Base-by-base conservation (phyloP, 2,113 vertebrate species). In the Heloderma charlesbogerti region DNA sequence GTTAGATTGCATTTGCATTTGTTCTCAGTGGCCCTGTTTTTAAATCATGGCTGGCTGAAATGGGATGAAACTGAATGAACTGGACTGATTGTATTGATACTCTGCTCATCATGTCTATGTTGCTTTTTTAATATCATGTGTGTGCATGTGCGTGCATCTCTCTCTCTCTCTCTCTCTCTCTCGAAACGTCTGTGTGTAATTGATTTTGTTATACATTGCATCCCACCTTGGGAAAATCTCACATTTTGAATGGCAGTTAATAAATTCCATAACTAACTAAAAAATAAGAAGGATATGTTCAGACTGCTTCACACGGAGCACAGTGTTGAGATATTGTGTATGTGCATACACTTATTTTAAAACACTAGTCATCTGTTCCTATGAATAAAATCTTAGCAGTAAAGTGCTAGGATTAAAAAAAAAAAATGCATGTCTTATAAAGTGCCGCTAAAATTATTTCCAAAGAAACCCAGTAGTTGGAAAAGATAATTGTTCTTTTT, bases 401-500 rank as follows among this genome's bases (percentile, higher is more conserved):
- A 94, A 94, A 91, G 85, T 93, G 92, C 22, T 89, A 82, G 92
- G 90, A 95, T 94, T 66, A 95, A 95, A 97, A 45, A 95, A 87
- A 93, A 93, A 71, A 43, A 60, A 6, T 18, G 9, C 40, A 54
- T 89, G 92, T 94, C 93, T 95, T 94, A 91, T 86, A 91, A 94
- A 96, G 93, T 0, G 27, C 51, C 87, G 92, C 88, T 90, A 90
- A 95, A 95, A 93, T 92, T 79, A 95, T 95, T 95, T 95, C 93
- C 79, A 85, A 94, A 94, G 89, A 92, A 96, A 94, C 88, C 92
- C 0, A 94, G 87, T 92, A 94, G 91, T 90, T 94, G 88, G 78
- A 92, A 91, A 96, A 95, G 95, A 97, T 96, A 92, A 95, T 94
- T 94, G 96, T 94, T 97, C 93, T 95, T 91, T 95, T 96, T 96